Evolutionary conservation across 2,888 invertebrate genomes (phyloP).

Genomic region (Cheilosia grossa): DNA sequence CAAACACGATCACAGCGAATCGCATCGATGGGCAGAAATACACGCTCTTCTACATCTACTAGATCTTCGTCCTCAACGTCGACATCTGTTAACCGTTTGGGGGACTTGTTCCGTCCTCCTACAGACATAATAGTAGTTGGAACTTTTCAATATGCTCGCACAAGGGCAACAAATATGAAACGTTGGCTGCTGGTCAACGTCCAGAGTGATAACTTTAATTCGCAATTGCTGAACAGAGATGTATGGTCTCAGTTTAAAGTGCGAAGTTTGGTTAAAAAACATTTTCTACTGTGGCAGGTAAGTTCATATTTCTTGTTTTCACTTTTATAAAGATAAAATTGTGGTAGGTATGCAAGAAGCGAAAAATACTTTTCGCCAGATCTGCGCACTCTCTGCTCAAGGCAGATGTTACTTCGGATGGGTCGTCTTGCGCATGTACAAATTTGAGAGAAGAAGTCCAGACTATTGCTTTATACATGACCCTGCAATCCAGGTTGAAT

Average conservation of each 20-base stretch:
- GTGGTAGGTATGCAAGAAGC: too few species aligned
- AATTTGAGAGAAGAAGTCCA: too few species aligned
- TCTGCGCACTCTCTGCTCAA: too few species aligned
- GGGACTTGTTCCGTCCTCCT: slow-evolving; percentile 88
- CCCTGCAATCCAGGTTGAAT: too few species aligned
- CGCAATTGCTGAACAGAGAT: slow-evolving; percentile 88
- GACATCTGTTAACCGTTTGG: slow-evolving; percentile 84
- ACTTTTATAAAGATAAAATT: too few species aligned
- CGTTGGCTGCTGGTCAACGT: slow-evolving; percentile 89
- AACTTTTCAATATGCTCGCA: slow-evolving; percentile 85
- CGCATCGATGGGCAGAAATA: slow-evolving; percentile 21
- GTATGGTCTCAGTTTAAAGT: slow-evolving; percentile 87
- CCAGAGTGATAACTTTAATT: slow-evolving; percentile 87
- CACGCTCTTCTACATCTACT: slow-evolving; percentile 69
- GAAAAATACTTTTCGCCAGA: too few species aligned
- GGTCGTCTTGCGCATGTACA: too few species aligned
- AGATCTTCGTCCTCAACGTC: slow-evolving; percentile 72
- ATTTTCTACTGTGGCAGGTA: slow-evolving; percentile 89
- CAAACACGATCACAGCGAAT: slow-evolving; percentile 25
- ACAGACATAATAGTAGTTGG: slow-evolving; percentile 87
- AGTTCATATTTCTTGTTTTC: neutral
- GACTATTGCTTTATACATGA: too few species aligned
- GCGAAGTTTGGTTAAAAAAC: slow-evolving; percentile 85
- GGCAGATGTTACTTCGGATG: too few species aligned
- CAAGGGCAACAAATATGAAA: slow-evolving; percentile 84